Percentiles rank a stretch among this genome's conserved stretches.
Evolutionary conservation across 64 coral and sea anemone species (phyloP).

Genomic region (Acropora yongei): DNA sequence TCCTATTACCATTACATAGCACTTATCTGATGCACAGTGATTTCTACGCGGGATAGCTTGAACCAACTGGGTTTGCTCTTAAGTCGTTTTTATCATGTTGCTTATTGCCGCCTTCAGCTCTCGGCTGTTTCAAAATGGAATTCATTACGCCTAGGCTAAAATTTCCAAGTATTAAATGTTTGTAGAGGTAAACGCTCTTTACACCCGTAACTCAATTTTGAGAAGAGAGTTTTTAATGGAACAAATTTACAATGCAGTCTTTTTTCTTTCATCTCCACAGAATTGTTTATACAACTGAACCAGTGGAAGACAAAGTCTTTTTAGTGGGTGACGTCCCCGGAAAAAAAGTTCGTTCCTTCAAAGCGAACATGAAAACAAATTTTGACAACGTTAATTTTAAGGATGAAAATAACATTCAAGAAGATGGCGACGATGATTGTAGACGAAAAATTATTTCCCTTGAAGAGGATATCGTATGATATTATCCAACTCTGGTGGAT

Average conservation of each 20-base stretch:
- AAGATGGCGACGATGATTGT: slow-evolving; percentile 34
- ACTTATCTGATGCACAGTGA: too few relatives aligned
- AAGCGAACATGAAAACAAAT: slow-evolving; percentile 42
- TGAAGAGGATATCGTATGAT: slow-evolving; percentile 67
- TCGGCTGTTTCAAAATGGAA: too few relatives aligned
- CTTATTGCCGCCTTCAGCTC: too few relatives aligned
- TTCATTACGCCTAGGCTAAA: too few relatives aligned
- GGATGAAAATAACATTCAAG: slow-evolving; percentile 1
- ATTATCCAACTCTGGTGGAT: neutral
- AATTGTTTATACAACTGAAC: slow-evolving; percentile 81
- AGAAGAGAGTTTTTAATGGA: too few relatives aligned
- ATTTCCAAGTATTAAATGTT: too few relatives aligned
- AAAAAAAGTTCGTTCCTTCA: slow-evolving; percentile 34
- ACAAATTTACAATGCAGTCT: neutral
- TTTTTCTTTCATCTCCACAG: slow-evolving; percentile 11
- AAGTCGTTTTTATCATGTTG: too few relatives aligned
- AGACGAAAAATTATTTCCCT: slow-evolving; percentile 42
- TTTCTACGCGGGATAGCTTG: too few relatives aligned
- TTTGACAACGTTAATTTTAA: slow-evolving; percentile 80
- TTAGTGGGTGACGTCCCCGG: neutral
- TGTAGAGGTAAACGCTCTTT: too few relatives aligned
- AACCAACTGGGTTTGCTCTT: too few relatives aligned
- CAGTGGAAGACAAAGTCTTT: slow-evolving; percentile 32
- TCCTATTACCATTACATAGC: too few relatives aligned
- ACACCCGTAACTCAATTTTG: too few relatives aligned